phyloP scores from a whole-genome alignment of 2,113 vertebrate species.

The Cyanoliseus patagonus region DNA sequence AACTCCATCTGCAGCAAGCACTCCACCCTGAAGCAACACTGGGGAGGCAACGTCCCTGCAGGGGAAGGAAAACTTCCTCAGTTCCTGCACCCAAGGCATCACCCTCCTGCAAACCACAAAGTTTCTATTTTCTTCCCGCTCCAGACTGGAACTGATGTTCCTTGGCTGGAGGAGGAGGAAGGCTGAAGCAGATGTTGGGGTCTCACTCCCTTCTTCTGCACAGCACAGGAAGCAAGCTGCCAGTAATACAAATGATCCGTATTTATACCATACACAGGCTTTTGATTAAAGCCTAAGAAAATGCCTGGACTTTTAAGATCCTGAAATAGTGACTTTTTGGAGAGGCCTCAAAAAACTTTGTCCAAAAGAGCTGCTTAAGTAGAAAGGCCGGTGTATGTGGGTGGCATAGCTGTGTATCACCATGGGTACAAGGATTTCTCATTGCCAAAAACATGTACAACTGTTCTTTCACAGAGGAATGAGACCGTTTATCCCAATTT shows the following conservation, averaged over 20 bases:
- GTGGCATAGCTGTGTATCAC: not conserved
- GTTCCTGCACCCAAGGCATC: not conserved
- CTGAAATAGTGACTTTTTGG: not conserved
- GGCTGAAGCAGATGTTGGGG: not conserved
- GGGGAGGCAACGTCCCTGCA: not conserved
- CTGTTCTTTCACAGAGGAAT: not conserved
- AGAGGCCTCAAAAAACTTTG: not conserved
- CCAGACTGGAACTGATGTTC: not conserved
- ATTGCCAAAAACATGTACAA: not conserved
- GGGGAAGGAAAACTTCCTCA: not conserved
- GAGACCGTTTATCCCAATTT: not conserved
- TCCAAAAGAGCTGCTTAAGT: fast-evolving
- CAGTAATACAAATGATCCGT: not conserved
- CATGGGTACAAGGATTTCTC: not conserved
- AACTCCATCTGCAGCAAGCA: not conserved
- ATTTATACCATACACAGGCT: not conserved
- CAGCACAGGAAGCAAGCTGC: not conserved
- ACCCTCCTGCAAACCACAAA: not conserved
- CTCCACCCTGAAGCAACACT: not conserved
- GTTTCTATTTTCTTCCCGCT: not conserved
- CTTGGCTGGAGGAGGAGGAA: not conserved
- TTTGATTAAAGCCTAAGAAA: not conserved
- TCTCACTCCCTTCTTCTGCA: not conserved
- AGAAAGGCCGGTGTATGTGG: fast-evolving
- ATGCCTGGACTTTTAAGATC: not conserved